Percentiles rank a stretch among this genome's conserved stretches.
Evolutionary conservation across 2,113 vertebrate species (phyloP).

Genomic region (Malaclemys terrapin): DNA sequence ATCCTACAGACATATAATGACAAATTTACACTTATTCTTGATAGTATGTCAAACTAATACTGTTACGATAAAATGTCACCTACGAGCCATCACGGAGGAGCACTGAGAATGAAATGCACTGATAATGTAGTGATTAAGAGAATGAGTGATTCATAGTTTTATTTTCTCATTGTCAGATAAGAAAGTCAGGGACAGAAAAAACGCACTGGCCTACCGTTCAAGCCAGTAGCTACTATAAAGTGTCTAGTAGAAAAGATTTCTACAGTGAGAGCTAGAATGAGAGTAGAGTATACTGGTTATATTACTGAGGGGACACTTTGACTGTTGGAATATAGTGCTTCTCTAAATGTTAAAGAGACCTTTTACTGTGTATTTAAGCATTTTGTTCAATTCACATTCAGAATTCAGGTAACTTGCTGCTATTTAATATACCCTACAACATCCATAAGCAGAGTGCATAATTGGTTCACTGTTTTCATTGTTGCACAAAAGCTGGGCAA

Average conservation of each 20-base stretch:
- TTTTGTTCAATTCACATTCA: conserved; percentile 46
- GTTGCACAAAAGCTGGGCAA: conserved; percentile 1
- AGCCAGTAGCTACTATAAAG: neutral
- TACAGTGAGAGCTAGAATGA: neutral
- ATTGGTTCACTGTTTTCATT: conserved; percentile 22
- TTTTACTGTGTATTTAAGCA: conserved; percentile 19
- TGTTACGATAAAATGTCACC: neutral
- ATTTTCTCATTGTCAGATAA: neutral
- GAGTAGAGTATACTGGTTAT: neutral
- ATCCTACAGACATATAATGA: neutral
- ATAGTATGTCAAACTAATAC: neutral
- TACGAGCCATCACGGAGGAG: neutral
- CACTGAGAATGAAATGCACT: conserved; percentile 12
- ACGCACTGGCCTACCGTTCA: neutral
- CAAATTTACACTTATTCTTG: neutral
- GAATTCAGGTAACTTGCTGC: neutral
- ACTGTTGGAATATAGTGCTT: neutral
- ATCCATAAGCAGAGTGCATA: conserved; percentile 23
- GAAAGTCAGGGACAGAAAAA: neutral
- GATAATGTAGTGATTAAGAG: neutral
- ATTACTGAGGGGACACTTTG: neutral
- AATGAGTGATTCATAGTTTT: neutral
- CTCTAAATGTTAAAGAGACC: neutral
- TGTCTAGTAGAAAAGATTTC: neutral
- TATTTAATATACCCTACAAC: neutral